These are phyloP conservation scores for Tenthredo amoena DNA, from an alignment of 2,888 invertebrate species.

Conservation along the genomic window DNA sequence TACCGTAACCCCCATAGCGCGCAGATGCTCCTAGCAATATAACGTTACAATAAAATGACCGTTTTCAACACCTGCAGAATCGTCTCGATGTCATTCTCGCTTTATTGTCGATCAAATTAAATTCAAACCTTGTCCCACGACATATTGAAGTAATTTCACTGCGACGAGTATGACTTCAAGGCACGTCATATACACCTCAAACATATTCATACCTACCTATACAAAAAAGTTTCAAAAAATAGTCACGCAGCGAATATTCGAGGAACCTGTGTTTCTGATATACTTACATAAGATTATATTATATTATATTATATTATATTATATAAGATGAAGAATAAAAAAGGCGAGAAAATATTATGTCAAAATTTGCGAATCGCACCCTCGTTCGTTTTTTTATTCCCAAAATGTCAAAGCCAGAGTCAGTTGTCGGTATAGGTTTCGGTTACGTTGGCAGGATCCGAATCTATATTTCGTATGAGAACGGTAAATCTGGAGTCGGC, in stretches of 20 bases:
- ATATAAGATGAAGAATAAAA: background rate
- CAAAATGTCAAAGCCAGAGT: background rate
- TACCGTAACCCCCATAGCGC: background rate
- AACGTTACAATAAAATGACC: constrained; percentile 3
- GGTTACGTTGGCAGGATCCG: background rate
- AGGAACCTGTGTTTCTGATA: background rate
- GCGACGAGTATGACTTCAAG: background rate
- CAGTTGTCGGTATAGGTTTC: background rate
- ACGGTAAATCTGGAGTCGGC: background rate
- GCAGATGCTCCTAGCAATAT: constrained; percentile 27
- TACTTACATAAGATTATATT: background rate
- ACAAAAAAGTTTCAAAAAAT: background rate
- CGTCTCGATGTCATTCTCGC: background rate
- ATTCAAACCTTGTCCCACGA: background rate
- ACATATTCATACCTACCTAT: background rate
- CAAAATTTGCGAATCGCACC: background rate
- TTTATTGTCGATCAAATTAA: constrained; percentile 36
- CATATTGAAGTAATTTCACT: constrained; percentile 14
- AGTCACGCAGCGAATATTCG: background rate
- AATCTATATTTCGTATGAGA: background rate
- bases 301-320: background rate
- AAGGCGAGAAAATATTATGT: too few relatives aligned
- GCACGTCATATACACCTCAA: background rate
- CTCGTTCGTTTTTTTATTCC: background rate
- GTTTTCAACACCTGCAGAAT: constrained; percentile 38